Conservation (phyloP, 2,113 vertebrate genomes). For the Noctilio leporinus region DNA sequence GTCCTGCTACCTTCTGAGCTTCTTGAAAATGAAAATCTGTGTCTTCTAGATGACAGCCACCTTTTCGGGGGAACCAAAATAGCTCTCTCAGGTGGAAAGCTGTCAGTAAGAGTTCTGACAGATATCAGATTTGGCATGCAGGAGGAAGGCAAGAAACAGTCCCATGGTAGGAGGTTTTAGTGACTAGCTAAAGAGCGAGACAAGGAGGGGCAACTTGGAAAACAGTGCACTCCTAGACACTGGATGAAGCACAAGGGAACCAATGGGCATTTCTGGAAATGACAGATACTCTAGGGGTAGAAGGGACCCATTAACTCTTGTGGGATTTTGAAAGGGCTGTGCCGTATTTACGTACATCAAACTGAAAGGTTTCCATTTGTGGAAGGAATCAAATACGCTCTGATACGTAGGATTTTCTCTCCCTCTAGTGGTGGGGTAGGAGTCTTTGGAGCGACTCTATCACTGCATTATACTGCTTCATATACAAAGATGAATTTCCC, state of each 20-base stretch:
- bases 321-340: background rate
- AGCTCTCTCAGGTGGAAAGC: conserved; percentile 58
- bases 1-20: conserved; percentile 35
- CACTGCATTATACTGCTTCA: background rate
- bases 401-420: conserved; percentile 47
- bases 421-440: conserved; percentile 68
- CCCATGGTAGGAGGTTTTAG: background rate
- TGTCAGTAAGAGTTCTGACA: conserved; percentile 60
- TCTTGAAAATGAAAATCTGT: conserved; percentile 58
- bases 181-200: background rate
- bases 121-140: conserved; percentile 38
- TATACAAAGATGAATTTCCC: conserved; percentile 6
- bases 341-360: background rate
- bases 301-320: background rate
- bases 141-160: conserved; percentile 16
- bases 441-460: background rate
- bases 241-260: background rate
- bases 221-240: background rate
- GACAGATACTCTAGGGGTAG: background rate
- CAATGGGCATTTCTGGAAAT: background rate
- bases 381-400: background rate
- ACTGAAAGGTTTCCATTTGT: background rate
- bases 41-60: conserved; percentile 67
- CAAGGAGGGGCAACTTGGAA: background rate
- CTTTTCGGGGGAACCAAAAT: conserved; percentile 69